Evolutionary conservation across 2,888 invertebrate genomes (phyloP), one percentile per base, ranked within the genome.

Genomic region (Dugesia japonica): DNA sequence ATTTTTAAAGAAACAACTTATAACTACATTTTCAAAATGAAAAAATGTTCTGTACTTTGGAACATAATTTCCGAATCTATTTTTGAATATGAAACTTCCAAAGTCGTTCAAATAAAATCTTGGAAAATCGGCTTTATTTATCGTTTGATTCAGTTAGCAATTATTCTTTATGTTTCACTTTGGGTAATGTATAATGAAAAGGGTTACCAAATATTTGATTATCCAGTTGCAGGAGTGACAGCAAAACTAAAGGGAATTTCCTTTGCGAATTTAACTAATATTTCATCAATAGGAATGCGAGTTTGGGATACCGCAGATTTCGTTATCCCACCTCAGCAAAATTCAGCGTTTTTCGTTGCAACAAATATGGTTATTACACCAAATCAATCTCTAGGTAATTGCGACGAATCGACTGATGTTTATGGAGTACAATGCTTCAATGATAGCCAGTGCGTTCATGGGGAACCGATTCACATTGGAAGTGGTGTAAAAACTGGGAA

Each of bases 161-260:
- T 86, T n/a, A 80, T 86, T 33, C 82, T 81, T 9, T 86, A 86
- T 78, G 82, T 86, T 28, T 83, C 86, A 71, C 85, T 85, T 71
- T 86, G 81, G 81, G 86, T 83, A 0, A 84, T 87, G 71, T 81
- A 86, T 33, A 85, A 82, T 77, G 83, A 86, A 75, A 86, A 86
- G 79, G 86, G 86, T 15, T 87, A 87, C 80, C 87, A 87, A 80
- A 83, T 84, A 7, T 82, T 83, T 79, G 84, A 84, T 71, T 78
- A 80, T 42, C 83, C 85, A 7, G 82, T 84, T 38, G 85, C 85
- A 74, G 85, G 85, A 0, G 84, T 86, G 0, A 85, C 85, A 1
- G 84, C 85, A 0, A 87, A 87, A 81, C 80, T 87, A 20, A 87
- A 87, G 80, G 87, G 87, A 1, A 83, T 78, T 20, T 74, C 74